phyloP scores from a whole-genome alignment of 1,140 invertebrate species.

The Cydia fagiglandana region DNA sequence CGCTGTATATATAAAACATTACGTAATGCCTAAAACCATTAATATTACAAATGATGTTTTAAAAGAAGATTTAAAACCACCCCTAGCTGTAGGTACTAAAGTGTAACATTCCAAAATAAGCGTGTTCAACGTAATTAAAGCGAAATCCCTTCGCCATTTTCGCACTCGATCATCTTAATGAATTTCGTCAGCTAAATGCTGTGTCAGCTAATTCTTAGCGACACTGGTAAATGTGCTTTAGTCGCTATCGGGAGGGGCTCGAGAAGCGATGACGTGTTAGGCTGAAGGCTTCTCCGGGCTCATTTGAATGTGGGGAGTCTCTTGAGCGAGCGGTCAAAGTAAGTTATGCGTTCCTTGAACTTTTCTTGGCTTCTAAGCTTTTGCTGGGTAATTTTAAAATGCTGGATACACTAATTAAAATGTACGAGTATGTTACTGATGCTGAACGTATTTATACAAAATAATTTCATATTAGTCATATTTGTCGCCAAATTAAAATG shows the following conservation, averaged over 20 bases:
- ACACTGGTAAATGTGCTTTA: slow-evolving; percentile 24
- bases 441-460: too few relatives aligned
- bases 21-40: too few relatives aligned
- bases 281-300: slow-evolving; percentile 56
- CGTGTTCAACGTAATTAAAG: neutral
- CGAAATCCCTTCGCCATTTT: neutral
- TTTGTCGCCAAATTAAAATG: too few relatives aligned
- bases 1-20: too few relatives aligned
- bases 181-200: slow-evolving; percentile 23
- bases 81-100: neutral
- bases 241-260: slow-evolving; percentile 51
- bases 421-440: too few relatives aligned
- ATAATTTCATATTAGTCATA: too few relatives aligned
- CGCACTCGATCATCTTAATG: slow-evolving; percentile 3
- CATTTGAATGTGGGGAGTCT: slow-evolving; percentile 53
- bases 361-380: neutral
- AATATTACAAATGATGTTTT: too few relatives aligned
- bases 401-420: too few relatives aligned
- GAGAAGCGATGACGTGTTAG: slow-evolving; percentile 66
- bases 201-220: neutral
- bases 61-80: neutral
- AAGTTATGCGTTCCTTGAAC: slow-evolving; percentile 24
- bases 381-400: neutral
- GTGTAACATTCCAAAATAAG: neutral
- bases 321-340: slow-evolving; percentile 15